Percentiles rank a stretch among this genome's conserved stretches.
phyloP scores from a whole-genome alignment of 2,113 vertebrate species.

The Hydrolagus affinis region DNA sequence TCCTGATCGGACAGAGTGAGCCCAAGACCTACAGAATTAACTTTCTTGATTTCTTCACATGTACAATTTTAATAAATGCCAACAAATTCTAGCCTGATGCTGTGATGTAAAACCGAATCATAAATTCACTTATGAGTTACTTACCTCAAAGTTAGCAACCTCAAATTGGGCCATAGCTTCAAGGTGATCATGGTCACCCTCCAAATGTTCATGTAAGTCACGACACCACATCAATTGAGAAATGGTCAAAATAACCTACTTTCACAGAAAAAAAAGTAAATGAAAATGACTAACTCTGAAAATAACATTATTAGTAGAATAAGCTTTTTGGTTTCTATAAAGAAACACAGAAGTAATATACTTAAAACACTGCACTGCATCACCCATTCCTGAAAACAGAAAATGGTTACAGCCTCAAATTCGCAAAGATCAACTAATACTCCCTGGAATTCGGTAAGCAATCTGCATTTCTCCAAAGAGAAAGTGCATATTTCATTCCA shows the following conservation, averaged over 20 bases:
- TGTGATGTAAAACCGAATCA: neutral
- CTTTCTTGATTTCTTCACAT: neutral
- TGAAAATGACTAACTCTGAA: neutral
- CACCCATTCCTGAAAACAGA: too few species aligned
- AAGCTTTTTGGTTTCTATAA: too few species aligned
- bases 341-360: too few species aligned
- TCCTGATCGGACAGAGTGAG: too few species aligned
- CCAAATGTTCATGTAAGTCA: slow-evolving; percentile 63
- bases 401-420: too few species aligned
- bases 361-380: too few species aligned
- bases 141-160: slow-evolving; percentile 62
- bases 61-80: neutral
- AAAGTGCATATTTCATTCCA: too few species aligned
- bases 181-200: slow-evolving; percentile 48
- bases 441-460: too few species aligned
- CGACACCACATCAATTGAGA: slow-evolving; percentile 77
- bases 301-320: too few species aligned
- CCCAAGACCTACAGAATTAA: neutral
- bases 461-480: too few species aligned
- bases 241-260: slow-evolving; percentile 68
- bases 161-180: slow-evolving; percentile 64
- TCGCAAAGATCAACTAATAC: too few species aligned
- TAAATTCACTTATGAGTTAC: neutral
- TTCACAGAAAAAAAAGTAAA: slow-evolving; percentile 26
- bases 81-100: neutral